A percentile compares a stretch with the other conserved stretches of the same genome.
These are phyloP conservation scores for Brachypodius melanocephalos DNA, from an alignment of 2,113 vertebrate genomes.

Conservation along the genomic window DNA sequence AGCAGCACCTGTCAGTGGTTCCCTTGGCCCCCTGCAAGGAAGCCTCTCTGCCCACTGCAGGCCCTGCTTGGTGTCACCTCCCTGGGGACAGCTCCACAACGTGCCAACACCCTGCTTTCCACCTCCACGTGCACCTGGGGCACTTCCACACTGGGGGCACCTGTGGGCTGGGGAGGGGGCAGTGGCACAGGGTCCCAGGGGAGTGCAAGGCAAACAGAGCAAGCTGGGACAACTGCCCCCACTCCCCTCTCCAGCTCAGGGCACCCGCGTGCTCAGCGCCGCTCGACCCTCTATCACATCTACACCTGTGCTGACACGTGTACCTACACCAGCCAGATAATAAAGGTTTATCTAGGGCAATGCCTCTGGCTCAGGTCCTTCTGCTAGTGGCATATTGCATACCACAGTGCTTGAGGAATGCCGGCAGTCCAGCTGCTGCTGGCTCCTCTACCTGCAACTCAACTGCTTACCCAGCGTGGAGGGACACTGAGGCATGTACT, in stretches of 20 bases:
- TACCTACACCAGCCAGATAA: slow-evolving; percentile 53
- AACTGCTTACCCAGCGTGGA: accelerated
- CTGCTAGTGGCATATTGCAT: not conserved
- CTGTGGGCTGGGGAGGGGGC: not conserved
- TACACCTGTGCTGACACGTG: not conserved
- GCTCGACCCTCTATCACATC: not conserved
- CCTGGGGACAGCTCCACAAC: not conserved
- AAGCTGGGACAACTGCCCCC: not conserved
- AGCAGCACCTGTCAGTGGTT: not conserved
- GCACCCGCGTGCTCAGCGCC: not conserved
- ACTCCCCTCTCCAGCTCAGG: not conserved
- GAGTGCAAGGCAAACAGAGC: not conserved
- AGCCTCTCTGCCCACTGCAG: not conserved
- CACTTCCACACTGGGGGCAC: not conserved
- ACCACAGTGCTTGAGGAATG: accelerated
- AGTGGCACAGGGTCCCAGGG: not conserved
- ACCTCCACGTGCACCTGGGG: not conserved
- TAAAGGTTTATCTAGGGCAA: slow-evolving; percentile 38
- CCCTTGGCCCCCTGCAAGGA: not conserved
- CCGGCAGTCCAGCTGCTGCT: not conserved
- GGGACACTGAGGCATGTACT: accelerated
- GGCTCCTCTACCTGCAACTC: not conserved
- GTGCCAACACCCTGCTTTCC: not conserved
- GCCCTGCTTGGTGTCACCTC: not conserved
- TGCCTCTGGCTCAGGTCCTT: not conserved